Conservation (phyloP, 1,140 invertebrate genomes). For the Archivesica marissinica region DNA sequence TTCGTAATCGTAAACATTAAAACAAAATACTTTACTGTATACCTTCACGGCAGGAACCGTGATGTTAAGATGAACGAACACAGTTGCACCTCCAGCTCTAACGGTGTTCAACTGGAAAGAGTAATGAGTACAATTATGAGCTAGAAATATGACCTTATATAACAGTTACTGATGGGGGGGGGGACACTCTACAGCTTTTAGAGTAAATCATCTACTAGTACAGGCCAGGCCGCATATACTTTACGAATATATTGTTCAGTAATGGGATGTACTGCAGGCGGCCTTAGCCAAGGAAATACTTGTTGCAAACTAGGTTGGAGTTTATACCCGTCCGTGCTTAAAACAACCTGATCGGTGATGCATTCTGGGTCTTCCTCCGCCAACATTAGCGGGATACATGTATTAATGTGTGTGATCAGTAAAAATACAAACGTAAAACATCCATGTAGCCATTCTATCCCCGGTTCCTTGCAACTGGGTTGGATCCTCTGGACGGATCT, state of each 20-base stretch:
- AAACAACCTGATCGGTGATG: no score
- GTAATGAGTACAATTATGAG: constrained; percentile 30
- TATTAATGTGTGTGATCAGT: neutral
- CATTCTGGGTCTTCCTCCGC: no score
- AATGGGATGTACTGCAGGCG: no score
- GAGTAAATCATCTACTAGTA: no score
- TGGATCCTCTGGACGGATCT: neutral
- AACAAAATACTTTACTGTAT: neutral
- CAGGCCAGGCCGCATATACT: no score
- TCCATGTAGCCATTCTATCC: constrained; percentile 74
- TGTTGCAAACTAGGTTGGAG: no score
- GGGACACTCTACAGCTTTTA: no score
- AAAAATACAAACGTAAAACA: constrained; percentile 72
- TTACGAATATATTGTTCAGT: no score
- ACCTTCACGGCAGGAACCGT: constrained; percentile 74
- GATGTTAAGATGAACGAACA: constrained; percentile 93
- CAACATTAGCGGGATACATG: neutral
- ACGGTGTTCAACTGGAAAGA: constrained; percentile 94
- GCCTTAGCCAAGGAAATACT: no score
- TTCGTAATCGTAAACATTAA: no score
- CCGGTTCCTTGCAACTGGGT: neutral
- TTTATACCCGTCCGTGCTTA: no score
- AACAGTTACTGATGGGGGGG: neutral
- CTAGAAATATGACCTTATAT: no score
- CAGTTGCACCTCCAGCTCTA: constrained; percentile 95